Percentiles rank a stretch among this genome's conserved stretches.
These are phyloP conservation scores for Sula dactylatra DNA, from an alignment of 2,113 vertebrate genomes.

Conservation along the genomic window DNA sequence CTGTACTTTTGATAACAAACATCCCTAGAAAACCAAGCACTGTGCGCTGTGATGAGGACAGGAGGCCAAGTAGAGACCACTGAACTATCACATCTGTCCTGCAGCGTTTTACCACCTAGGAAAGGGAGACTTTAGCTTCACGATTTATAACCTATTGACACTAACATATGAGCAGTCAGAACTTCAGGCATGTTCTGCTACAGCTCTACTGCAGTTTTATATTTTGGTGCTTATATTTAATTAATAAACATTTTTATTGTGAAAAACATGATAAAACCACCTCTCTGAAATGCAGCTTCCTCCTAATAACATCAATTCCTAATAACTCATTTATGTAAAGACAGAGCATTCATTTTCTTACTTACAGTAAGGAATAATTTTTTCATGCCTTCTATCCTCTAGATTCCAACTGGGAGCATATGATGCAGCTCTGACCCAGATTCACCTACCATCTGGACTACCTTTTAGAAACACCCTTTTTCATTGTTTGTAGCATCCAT, in stretches of 20 bases:
- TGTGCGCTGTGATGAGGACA: background rate
- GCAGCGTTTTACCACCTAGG: background rate
- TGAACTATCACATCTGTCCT: background rate
- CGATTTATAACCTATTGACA: background rate
- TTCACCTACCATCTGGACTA: slow-evolving; percentile 32
- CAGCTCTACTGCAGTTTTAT: background rate
- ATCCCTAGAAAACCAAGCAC: background rate
- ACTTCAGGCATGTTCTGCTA: background rate
- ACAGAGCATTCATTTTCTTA: background rate
- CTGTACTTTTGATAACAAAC: background rate
- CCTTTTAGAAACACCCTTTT: background rate
- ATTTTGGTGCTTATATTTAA: background rate
- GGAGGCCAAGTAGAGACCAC: background rate
- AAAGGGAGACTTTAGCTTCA: background rate
- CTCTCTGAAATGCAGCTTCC: background rate
- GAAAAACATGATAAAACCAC: background rate
- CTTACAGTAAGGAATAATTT: background rate
- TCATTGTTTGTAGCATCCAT: background rate
- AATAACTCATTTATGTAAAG: background rate
- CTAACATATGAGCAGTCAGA: background rate
- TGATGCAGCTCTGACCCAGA: slow-evolving; percentile 13
- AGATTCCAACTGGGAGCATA: background rate
- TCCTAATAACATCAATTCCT: background rate
- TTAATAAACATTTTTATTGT: background rate
- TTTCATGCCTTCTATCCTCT: background rate